Conservation (phyloP, 2,797 vertebrate species). For the Orestias chungarensis region DNA sequence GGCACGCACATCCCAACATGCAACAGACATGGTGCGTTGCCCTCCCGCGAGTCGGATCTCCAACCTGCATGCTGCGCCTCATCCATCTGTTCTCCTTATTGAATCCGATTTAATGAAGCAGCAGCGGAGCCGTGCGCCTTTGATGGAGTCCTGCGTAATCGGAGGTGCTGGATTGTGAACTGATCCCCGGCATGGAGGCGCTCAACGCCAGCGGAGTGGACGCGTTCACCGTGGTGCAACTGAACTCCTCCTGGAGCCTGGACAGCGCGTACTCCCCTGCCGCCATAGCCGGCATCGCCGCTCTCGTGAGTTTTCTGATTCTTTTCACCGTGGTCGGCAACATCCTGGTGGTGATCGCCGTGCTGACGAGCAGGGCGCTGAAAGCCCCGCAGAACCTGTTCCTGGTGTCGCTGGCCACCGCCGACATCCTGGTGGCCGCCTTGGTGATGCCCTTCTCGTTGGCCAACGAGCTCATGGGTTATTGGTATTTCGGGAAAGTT, state of each 20-base stretch:
- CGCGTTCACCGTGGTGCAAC: constrained; percentile 64
- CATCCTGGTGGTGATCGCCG: constrained; percentile 90
- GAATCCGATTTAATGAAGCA: constrained; percentile 20
- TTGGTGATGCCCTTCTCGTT: constrained; percentile 94
- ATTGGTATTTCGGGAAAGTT: constrained; percentile 93
- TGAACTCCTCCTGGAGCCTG: constrained; percentile 70
- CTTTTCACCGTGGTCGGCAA: constrained; percentile 91
- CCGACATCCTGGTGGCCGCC: constrained; percentile 93
- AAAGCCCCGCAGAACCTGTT: constrained; percentile 94
- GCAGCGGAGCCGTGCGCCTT: constrained; percentile 20
- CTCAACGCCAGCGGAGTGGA: constrained; percentile 73
- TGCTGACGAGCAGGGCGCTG: constrained; percentile 89
- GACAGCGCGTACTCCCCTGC: constrained; percentile 83
- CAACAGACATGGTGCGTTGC: neutral
- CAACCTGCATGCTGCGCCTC: neutral
- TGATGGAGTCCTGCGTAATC: constrained; percentile 37
- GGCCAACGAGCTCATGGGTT: constrained; percentile 93
- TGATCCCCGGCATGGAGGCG: constrained; percentile 65
- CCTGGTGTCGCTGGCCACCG: constrained; percentile 91
- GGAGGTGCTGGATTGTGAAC: constrained; percentile 30
- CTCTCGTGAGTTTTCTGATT: constrained; percentile 88
- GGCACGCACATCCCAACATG: neutral
- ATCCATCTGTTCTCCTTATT: too few species aligned
- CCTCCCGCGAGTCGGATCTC: neutral
- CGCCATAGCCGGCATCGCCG: constrained; percentile 85